A percentile compares a stretch with the other conserved stretches of the same genome.
Evolutionary conservation across 2,113 vertebrate species (phyloP).

Genomic region (Rhizomys pruinosus): DNA sequence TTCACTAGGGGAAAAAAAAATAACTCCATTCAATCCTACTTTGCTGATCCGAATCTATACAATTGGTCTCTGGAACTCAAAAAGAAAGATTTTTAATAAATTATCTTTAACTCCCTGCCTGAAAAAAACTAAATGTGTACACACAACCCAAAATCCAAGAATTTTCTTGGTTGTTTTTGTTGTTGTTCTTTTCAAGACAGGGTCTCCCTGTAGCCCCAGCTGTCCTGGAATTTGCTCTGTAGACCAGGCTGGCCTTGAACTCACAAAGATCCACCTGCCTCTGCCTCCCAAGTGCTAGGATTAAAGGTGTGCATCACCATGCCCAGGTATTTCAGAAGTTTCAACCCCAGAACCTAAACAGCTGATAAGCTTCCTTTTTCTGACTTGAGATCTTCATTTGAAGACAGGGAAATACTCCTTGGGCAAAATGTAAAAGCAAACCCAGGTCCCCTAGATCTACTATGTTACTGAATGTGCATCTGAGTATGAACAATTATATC

Average conservation of each 20-base stretch:
- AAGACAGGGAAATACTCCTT: conserved; percentile 9
- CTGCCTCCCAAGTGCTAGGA: too few relatives aligned
- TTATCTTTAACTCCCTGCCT: neutral
- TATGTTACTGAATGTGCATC: neutral
- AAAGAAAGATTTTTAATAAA: neutral
- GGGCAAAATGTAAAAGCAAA: neutral
- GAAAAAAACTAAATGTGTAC: neutral
- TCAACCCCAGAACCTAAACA: neutral
- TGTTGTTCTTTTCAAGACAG: neutral
- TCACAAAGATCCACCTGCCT: too few relatives aligned
- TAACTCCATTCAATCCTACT: neutral
- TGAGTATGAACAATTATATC: neutral
- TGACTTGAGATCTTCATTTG: neutral
- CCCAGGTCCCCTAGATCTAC: neutral
- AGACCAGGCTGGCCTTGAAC: too few relatives aligned
- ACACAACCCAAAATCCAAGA: neutral
- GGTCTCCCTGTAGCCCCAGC: neutral
- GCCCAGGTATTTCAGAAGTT: neutral
- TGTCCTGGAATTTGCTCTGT: too few relatives aligned
- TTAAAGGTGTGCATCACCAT: too few relatives aligned
- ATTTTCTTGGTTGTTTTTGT: too few relatives aligned
- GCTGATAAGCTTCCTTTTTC: conserved; percentile 8
- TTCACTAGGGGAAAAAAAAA: conserved; percentile 5
- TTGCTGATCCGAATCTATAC: conserved; percentile 28
- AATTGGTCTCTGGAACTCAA: conserved; percentile 4